phyloP scores from a whole-genome alignment of 2,888 invertebrate genomes.

The Habroteleia sp. region DNA sequence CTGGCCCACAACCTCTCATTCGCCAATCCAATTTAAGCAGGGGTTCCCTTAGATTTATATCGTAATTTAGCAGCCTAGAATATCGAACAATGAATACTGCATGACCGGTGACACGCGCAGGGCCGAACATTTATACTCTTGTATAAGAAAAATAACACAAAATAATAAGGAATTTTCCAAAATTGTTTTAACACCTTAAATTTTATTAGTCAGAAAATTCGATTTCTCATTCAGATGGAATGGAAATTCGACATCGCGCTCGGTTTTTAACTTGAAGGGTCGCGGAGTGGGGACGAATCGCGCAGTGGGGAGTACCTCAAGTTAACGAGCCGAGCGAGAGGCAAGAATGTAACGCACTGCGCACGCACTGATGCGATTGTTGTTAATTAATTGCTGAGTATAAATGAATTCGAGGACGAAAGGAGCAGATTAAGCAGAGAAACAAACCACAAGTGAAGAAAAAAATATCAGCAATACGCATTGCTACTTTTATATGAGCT shows the following conservation, averaged over 20 bases:
- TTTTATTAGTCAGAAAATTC: no score
- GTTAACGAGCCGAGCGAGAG: no score
- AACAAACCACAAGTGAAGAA: conserved; percentile 28
- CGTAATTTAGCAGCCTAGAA: conserved; percentile 57
- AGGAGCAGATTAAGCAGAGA: conserved; percentile 11
- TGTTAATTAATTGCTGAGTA: conserved; percentile 46
- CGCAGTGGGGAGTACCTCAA: background rate
- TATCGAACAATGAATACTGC: conserved; percentile 45
- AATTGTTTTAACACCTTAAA: no score
- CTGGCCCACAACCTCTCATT: background rate
- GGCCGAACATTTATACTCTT: conserved; percentile 8
- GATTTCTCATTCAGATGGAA: no score
- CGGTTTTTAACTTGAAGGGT: conserved; percentile 1
- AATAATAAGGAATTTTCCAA: no score
- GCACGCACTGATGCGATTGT: conserved; percentile 36
- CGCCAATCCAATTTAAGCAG: conserved; percentile 42
- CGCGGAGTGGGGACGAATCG: conserved; percentile 2
- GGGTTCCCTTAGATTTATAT: conserved; percentile 47
- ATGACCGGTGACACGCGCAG: conserved; percentile 18
- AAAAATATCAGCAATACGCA: conserved; percentile 57
- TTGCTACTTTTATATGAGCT: conserved; percentile 63
- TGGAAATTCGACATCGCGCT: background rate
- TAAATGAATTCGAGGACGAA: conserved; percentile 25
- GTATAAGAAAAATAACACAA: no score
- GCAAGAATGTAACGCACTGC: conserved; percentile 31